These are phyloP conservation scores for human DNA, from an alignment of 2,113 vertebrate genomes.

Conservation along the genomic window DNA sequence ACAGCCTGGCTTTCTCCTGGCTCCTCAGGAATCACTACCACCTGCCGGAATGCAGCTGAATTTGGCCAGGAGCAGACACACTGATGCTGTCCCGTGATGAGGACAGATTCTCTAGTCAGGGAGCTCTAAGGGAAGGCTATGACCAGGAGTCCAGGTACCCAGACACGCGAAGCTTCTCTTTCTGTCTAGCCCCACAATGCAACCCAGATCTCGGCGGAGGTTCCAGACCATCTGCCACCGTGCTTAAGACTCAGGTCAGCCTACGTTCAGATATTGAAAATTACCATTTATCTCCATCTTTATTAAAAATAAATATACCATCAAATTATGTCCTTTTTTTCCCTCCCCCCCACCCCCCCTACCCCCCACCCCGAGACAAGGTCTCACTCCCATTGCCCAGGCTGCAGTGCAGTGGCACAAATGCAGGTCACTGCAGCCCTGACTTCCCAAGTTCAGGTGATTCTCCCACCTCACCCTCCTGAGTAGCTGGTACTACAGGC, in stretches of 20 bases:
- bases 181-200: background rate
- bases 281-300: background rate
- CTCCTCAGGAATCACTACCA: background rate
- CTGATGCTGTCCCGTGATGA: background rate
- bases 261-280: background rate
- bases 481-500: too few species aligned
- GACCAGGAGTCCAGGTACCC: background rate
- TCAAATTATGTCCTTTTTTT: background rate
- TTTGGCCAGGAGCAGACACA: background rate
- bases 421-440: too few species aligned
- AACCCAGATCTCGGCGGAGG: background rate
- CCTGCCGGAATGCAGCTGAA: background rate
- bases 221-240: background rate
- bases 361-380: too few species aligned
- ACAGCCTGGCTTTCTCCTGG: background rate
- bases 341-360: background rate
- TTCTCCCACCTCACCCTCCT: too few species aligned
- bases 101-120: background rate
- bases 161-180: background rate
- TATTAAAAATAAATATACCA: slow-evolving; percentile 17
- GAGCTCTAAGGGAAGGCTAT: background rate
- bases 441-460: too few species aligned
- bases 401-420: too few species aligned
- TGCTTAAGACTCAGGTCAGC: background rate
- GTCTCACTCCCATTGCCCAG: too few species aligned